Percentiles rank a stretch among this genome's conserved stretches.
Conservation (phyloP, 1,140 invertebrate species). For the Macrocentrus cingulum region DNA sequence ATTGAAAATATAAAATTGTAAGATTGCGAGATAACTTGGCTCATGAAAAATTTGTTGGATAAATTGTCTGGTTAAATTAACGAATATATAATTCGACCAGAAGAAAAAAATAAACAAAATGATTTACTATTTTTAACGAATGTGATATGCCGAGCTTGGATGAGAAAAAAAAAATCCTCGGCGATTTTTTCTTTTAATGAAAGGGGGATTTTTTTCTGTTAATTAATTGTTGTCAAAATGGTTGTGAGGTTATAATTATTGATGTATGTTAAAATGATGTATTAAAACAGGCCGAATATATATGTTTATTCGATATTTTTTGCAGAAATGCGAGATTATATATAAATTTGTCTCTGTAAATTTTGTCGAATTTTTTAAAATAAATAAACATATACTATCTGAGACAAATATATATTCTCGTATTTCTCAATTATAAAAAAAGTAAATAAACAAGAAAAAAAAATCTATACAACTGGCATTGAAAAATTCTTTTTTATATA, state of each 20-base stretch:
- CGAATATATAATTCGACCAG: too few relatives aligned
- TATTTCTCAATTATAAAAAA: not conserved
- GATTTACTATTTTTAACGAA: slow-evolving; percentile 49
- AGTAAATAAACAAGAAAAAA: slow-evolving; percentile 23
- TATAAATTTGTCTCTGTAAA: too few relatives aligned
- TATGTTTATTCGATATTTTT: too few relatives aligned
- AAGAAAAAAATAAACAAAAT: slow-evolving; percentile 27
- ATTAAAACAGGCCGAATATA: slow-evolving; percentile 23
- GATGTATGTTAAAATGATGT: slow-evolving; percentile 43
- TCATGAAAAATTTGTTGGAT: too few relatives aligned
- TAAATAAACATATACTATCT: too few relatives aligned
- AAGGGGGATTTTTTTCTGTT: slow-evolving; percentile 52
- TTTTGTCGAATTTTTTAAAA: too few relatives aligned
- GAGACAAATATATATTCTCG: not conserved
- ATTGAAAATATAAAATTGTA: too few relatives aligned
- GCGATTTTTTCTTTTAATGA: slow-evolving; percentile 51
- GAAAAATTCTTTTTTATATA: too few relatives aligned
- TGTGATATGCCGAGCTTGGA: slow-evolving; percentile 47
- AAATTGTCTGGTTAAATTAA: too few relatives aligned
- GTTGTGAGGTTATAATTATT: slow-evolving; percentile 57
- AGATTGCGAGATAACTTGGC: too few relatives aligned
- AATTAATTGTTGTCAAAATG: slow-evolving; percentile 58
- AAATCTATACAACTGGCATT: slow-evolving; percentile 57
- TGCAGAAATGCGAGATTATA: too few relatives aligned
- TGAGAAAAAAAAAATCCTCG: slow-evolving; percentile 21